A percentile compares a stretch with the other conserved stretches of the same genome.
Evolutionary conservation across 2,797 vertebrate genomes (phyloP).

Genomic region (Enteromius argenteus): DNA sequence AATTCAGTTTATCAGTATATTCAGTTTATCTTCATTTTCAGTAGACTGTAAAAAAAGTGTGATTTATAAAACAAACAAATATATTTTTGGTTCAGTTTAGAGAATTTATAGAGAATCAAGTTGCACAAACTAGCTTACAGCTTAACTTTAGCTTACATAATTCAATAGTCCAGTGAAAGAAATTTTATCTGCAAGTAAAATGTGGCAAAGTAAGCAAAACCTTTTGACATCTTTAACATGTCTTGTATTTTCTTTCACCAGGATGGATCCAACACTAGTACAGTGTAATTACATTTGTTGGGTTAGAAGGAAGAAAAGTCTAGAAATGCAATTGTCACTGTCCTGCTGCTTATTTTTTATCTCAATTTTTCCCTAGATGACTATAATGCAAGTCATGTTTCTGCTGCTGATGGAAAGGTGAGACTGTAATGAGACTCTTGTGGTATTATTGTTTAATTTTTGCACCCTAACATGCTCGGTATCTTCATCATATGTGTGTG

Average conservation of each 20-base stretch:
- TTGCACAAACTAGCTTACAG: too few species aligned
- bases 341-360: background rate
- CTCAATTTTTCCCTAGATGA: conserved; percentile 2
- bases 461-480: background rate
- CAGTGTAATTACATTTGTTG: background rate
- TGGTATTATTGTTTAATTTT: background rate
- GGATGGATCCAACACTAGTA: background rate
- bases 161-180: background rate
- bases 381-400: background rate
- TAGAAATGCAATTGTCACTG: background rate
- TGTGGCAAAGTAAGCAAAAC: background rate
- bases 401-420: conserved; percentile 26
- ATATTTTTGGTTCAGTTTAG: background rate
- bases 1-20: too few species aligned
- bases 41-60: background rate
- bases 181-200: background rate
- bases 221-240: background rate
- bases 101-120: background rate
- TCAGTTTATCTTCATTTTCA: background rate
- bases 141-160: background rate
- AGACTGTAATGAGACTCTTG: background rate
- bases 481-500: background rate
- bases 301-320: background rate
- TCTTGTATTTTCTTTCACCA: background rate
- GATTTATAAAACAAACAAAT: background rate